Base-by-base conservation (phyloP, 2,888 invertebrate species). In the Pseudanteris insignis region DNA sequence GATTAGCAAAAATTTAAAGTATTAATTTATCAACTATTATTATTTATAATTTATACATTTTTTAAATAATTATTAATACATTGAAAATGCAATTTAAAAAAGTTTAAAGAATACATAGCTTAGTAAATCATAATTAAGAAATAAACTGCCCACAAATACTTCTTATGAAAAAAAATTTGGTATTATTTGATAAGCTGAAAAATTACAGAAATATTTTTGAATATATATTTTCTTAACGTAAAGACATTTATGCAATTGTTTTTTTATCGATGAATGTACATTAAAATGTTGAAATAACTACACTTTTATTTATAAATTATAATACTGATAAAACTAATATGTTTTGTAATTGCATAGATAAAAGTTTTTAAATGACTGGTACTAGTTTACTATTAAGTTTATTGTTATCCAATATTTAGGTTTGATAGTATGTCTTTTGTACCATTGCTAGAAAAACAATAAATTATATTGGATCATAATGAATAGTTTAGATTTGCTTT, bases 281-380 rank as follows among this genome's bases (percentile, higher is more conserved):
- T 18, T 43, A 1, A 2, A n/a, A 46, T 34, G 34, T 46, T 38
- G 25, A 38, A 48, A 48, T 24, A 48, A 48, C 9, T 48, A 37
- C 30, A 32, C 38, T 34, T 40, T 50, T 28, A 34, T 50, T 38
- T 37, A 38, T 36, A 46, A 18, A 36, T 46, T 34, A 36, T 48
- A 25, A 25, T 40, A 38, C 14, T 38, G 48, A 38, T 48, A 44
- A 44, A 26, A 34, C 13, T 44, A 11, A 34, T 34, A 15, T 15
- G 12, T 5, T 15, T 8, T 15, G 18, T 15, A 26, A 41, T 41
- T 41, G 9, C 29, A 11, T 8, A 10, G 40, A 41, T 41, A 41
- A 41, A 30, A 28, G n/a, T 28, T 29, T 41, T 12, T 11, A 37
- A 37, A 29, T 11, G 10, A 41, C 40, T 11, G 11, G 28, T 18